Evolutionary conservation across 2,797 vertebrate species (phyloP).

Genomic region (Sebastes vulpes): DNA sequence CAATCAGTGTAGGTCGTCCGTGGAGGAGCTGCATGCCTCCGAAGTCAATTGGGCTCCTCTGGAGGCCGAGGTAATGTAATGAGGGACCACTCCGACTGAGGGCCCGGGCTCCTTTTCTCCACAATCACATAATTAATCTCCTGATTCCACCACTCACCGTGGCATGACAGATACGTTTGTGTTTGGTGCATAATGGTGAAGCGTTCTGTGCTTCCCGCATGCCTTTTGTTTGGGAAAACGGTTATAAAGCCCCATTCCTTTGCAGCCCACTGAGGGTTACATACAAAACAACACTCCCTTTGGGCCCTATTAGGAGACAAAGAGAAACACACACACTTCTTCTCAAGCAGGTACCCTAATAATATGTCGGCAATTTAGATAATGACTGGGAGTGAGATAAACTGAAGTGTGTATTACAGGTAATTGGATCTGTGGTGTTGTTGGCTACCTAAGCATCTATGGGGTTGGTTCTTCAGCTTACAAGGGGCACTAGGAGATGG

Average conservation of each 20-base stretch:
- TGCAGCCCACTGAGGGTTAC: slow-evolving; percentile 93
- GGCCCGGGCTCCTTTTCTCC: slow-evolving; percentile 51
- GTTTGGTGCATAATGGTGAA: slow-evolving; percentile 80
- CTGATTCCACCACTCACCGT: slow-evolving; percentile 76
- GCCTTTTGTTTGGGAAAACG: slow-evolving; percentile 86
- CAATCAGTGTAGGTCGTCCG: slow-evolving; percentile 62
- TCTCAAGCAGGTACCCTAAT: slow-evolving; percentile 89
- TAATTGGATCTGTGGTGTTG: slow-evolving; percentile 93
- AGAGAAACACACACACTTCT: slow-evolving; percentile 80
- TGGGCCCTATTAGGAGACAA: slow-evolving; percentile 93
- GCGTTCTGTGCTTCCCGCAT: slow-evolving; percentile 54
- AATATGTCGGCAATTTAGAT: slow-evolving; percentile 98
- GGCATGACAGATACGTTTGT: slow-evolving; percentile 81
- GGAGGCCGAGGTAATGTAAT: slow-evolving; percentile 80
- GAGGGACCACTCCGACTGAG: slow-evolving; percentile 71
- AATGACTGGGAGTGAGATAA: slow-evolving; percentile 98
- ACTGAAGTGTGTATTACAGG: slow-evolving; percentile 96
- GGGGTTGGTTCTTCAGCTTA: slow-evolving; percentile 32
- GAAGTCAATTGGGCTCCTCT: slow-evolving; percentile 79
- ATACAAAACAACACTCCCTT: slow-evolving; percentile 94
- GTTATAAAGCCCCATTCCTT: slow-evolving; percentile 86
- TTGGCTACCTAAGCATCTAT: slow-evolving; percentile 79
- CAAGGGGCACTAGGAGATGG: slow-evolving; percentile 51
- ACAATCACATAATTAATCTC: slow-evolving; percentile 84
- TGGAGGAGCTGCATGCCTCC: slow-evolving; percentile 41